Evolutionary conservation across 2,888 invertebrate genomes (phyloP).

Genomic region (Leptogaster cylindrica): DNA sequence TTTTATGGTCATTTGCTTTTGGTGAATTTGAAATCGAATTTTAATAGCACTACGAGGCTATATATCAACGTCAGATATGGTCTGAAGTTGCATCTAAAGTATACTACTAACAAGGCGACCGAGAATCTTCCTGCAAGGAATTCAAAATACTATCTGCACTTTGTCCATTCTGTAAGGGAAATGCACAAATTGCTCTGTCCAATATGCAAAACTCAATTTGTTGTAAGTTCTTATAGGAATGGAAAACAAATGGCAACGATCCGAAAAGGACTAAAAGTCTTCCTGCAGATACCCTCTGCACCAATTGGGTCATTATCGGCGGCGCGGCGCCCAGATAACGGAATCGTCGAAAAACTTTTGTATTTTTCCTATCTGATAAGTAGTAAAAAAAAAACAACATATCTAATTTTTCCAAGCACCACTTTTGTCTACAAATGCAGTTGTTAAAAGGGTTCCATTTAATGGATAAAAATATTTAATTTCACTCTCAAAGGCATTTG

Average conservation of each 20-base stretch:
- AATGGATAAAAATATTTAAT: constrained; percentile 36
- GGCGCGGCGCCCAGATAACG: not conserved
- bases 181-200: constrained; percentile 40
- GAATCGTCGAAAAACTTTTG: constrained; percentile 24
- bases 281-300: no score
- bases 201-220: constrained; percentile 40
- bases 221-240: constrained; percentile 1
- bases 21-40: constrained; percentile 45
- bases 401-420: constrained; percentile 29
- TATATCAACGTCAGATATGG: constrained; percentile 44
- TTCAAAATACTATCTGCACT: not conserved
- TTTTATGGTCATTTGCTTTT: constrained; percentile 46
- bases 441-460: constrained; percentile 37
- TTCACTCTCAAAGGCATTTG: constrained; percentile 23
- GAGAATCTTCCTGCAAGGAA: constrained; percentile 29
- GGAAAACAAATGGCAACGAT: constrained; percentile 22
- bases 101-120: constrained; percentile 24
- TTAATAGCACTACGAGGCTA: constrained; percentile 41
- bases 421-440: constrained; percentile 34
- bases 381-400: constrained; percentile 32
- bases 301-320: no score
- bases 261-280: constrained; percentile 21
- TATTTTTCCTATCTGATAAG: constrained; percentile 26
- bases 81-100: constrained; percentile 33
- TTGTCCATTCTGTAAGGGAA: not conserved